Base-by-base conservation (phyloP, 2,888 invertebrate genomes). In the Schizaphis graminum region DNA sequence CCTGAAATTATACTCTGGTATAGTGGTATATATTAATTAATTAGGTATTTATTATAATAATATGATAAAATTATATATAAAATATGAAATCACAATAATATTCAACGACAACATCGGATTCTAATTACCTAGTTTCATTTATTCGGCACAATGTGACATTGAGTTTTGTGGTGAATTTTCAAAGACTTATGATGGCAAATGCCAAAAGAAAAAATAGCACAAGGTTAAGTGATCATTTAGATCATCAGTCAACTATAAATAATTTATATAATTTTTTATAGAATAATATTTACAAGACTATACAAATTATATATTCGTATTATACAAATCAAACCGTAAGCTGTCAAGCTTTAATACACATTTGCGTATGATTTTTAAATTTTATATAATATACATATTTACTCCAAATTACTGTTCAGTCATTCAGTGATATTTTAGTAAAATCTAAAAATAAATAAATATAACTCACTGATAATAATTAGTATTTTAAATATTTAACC, bases 201-300 rank as follows among this genome's bases (percentile, higher is more conserved):
- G 35, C 49, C n/a, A 61, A 67, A 47, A 77, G 77, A 86, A 92
- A 84, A 86, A 61, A 47, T 61, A 26, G 41, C 49, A 87, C 92
- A 92, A 92, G 92, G 92, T 67, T 87, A 77, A 35, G 57, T 26
- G 13, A 92, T 77, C 77, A 41, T 35, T 77, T 35, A 53, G 10
- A 67, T 92, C 86, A 49, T 86, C 92, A 87, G 49, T 67, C 87
- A 87, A 87, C 49, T 87, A 67, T 87, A 41, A 92, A 92, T 49
- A 87, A 92, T 61, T 87, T 49, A 41, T 35, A 61, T 47, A 47
- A 47, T 77, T 77, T 77, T 35, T 35, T 35, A 77, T 21, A 77
- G 26, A 35, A 77, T 67, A 67, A n/a, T 21, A 35, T 77, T 21
- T 35, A 35, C 35, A 47, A 57, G 53, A 53, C 21, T 53, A 21